Evolutionary conservation across 2,888 invertebrate genomes (phyloP), one percentile per base, ranked within the genome.

Genomic region (Charanyca ferruginea): DNA sequence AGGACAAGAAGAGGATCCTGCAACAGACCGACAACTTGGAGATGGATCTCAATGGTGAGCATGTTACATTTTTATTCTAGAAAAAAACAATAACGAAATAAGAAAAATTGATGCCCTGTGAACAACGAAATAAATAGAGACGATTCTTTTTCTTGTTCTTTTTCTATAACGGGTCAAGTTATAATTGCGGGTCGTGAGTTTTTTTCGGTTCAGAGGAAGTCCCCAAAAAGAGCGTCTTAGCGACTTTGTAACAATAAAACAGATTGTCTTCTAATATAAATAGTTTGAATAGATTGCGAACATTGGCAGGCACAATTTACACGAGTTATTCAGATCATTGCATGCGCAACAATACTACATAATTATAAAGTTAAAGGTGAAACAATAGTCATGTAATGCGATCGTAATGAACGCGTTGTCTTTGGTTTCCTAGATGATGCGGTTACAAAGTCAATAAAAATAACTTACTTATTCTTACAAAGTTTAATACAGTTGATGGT

Each of bases 11-110:
- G 88, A 97, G 99, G 84, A 98, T 99, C 83, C 96, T 99, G 51
- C 99, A 99, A 86, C 99, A 99, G 85, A 99, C 99, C 5, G 99
- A 99, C 91, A 99, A 98, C 87, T 96, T 99, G 85, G 99, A 99
- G 93, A 99, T 99, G 98, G 99, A 99, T 93, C 97, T 99, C 84
- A 98, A 98, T 63, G 98, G 96, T 95, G 75, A 83, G 54, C n/a
- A n/a, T 11, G 16, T 6, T 8, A 16, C 2, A 35, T 3, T 18
- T 20, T 49, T 42, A 0, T n/a, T 6, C 16, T n/a, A 13, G 11
- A 16, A 11, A 2, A 9, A 32, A 22, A 47, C n/a, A n/a, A 28
- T 7, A 8, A 28, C 28, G 32, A 11, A 11, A 1, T 32, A 32
- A n/a, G n/a, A n/a, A n/a, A n/a, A n/a, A 11, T 32, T 3, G 9